These are phyloP conservation scores for Phorcus lineatus DNA, from an alignment of 2,888 invertebrate species.

Conservation along the genomic window DNA sequence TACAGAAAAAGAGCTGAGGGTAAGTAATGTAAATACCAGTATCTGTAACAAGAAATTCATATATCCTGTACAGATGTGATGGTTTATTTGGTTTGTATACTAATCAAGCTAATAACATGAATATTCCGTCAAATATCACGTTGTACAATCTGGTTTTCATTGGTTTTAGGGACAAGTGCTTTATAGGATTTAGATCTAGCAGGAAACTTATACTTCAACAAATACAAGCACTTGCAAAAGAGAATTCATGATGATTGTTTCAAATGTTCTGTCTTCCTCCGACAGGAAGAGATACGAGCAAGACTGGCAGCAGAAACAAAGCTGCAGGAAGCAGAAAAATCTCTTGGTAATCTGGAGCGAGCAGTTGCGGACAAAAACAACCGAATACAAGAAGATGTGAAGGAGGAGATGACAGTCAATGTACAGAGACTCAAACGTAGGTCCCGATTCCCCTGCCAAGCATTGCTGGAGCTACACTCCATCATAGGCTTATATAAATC, in stretches of 20 bases:
- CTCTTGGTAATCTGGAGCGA: slow-evolving; percentile 74
- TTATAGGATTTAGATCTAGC: too few species aligned
- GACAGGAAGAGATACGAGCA: slow-evolving; percentile 76
- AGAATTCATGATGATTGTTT: background rate
- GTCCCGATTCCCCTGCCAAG: background rate
- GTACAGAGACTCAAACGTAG: slow-evolving; percentile 76
- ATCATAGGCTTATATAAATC: too few species aligned
- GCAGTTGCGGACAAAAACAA: slow-evolving; percentile 69
- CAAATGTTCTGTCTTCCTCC: background rate
- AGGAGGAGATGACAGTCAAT: slow-evolving; percentile 76
- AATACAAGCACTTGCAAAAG: background rate
- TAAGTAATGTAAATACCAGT: slow-evolving; percentile 36
- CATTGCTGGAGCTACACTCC: too few species aligned
- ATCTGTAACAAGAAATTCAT: background rate
- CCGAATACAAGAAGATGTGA: slow-evolving; percentile 69
- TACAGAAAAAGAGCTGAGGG: slow-evolving; percentile 76
- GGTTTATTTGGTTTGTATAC: too few species aligned
- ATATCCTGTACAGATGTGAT: background rate
- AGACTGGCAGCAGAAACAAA: slow-evolving; percentile 75
- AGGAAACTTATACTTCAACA: too few species aligned
- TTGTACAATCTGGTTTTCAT: too few species aligned
- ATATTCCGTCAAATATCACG: too few species aligned
- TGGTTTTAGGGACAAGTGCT: too few species aligned
- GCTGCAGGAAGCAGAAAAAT: slow-evolving; percentile 72
- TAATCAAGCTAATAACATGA: too few species aligned